Conservation (phyloP, 2,888 invertebrate genomes). For the Cosmia pyralina region DNA sequence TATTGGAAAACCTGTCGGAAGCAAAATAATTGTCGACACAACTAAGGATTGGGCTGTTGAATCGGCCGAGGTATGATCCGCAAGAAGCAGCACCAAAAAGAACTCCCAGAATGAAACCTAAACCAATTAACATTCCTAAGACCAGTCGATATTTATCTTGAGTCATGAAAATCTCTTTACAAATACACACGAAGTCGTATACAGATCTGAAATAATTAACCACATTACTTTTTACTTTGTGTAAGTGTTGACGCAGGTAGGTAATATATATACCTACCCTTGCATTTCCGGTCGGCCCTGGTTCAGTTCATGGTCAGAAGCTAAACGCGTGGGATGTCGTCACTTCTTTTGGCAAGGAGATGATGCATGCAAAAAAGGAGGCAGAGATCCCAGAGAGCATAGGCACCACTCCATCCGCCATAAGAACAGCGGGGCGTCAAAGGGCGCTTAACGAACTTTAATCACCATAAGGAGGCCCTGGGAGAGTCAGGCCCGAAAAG, state of each 20-base stretch:
- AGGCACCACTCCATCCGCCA: not conserved
- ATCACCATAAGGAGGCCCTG: too few relatives aligned
- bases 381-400: not conserved
- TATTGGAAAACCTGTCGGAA: constrained; percentile 68
- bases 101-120: constrained; percentile 77
- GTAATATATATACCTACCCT: too few relatives aligned
- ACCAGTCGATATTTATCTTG: constrained; percentile 74
- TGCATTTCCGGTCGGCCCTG: not conserved
- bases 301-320: not conserved
- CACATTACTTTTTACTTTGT: constrained; percentile 5
- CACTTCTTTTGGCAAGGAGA: not conserved
- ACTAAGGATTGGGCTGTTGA: constrained; percentile 82
- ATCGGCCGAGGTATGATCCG: constrained; percentile 78
- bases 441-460: too few relatives aligned
- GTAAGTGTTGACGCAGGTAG: constrained; percentile 1
- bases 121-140: constrained; percentile 66
- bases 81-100: constrained; percentile 83
- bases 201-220: constrained; percentile 78
- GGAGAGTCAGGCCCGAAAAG: too few relatives aligned
- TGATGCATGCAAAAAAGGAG: not conserved
- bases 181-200: constrained; percentile 78
- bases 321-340: not conserved
- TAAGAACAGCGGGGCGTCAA: not conserved
- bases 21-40: constrained; percentile 83
- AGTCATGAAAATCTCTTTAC: constrained; percentile 74